Evolutionary conservation across 2,113 vertebrate species (phyloP), one percentile per base, ranked within the genome.

Genomic region (Microcebus jonahi): DNA sequence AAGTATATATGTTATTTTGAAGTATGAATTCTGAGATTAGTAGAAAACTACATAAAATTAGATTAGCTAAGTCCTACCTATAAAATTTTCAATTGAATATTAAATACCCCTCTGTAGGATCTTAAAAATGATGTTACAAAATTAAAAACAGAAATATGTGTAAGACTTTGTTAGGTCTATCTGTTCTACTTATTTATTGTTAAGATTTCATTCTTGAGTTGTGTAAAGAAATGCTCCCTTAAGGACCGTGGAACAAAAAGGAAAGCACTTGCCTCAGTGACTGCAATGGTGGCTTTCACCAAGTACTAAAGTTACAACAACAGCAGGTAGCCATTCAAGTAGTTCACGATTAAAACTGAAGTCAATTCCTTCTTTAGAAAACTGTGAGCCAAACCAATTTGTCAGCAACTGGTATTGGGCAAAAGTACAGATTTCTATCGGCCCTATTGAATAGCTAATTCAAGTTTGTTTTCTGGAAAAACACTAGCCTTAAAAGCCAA

Each of bases 391-490:
- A 99, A 98, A 98, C 98, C 98, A 99, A 99, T 99, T 99, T 99
- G 98, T 99, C 98, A 98, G 98, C 98, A 98, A 98, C 98, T 98
- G 98, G 98, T 98, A 98, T 98, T 83, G 98, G 98, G 98, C 98
- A 98, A 98, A 98, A 98, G 98, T 98, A 99, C 98, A 99, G 98
- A 98, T 99, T 99, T 98, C 98, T 98, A 98, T 98, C 98, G 97
- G 97, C 98, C 97, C 98, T 98, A 97, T 29, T 98, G 98, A 99
- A 98, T 98, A 98, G 98, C 98, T 99, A 99, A 99, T 99, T 98
- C 97, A 98, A 99, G 98, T 98, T 98, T 98, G 98, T 98, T 99
- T 99, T 98, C 98, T 98, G 97, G 97, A 98, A 98, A 99, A 99
- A 98, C 98, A 98, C 98, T 98, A 98, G 98, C 97, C 98, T 98